Evolutionary conservation across 2,888 invertebrate species (phyloP).

Genomic region (Terebella lapidaria): DNA sequence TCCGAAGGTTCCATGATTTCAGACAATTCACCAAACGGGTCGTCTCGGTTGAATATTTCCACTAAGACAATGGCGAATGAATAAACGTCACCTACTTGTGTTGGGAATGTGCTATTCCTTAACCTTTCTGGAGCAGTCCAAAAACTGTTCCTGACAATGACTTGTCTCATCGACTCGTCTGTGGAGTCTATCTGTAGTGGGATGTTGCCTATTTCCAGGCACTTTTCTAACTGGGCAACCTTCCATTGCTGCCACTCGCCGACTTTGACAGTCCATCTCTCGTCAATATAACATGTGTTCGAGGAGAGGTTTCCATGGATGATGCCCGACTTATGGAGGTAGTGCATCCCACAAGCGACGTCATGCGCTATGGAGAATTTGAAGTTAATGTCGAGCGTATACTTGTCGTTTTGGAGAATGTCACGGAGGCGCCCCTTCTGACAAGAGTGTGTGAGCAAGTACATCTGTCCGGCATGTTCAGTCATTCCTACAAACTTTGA

Average conservation of each 20-base stretch:
- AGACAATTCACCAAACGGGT: constrained; percentile 24
- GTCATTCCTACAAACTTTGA: constrained; percentile 38
- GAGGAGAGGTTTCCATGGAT: constrained; percentile 41
- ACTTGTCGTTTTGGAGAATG: constrained; percentile 38
- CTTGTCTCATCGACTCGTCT: neutral
- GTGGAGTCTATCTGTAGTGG: neutral
- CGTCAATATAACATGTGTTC: constrained; percentile 39
- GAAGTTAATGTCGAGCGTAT: constrained; percentile 35
- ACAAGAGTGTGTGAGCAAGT: constrained; percentile 35
- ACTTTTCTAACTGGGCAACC: neutral
- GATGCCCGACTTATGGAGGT: constrained; percentile 38
- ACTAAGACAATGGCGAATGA: constrained; percentile 29
- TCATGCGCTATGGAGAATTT: constrained; percentile 39
- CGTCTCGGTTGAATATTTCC: constrained; percentile 30
- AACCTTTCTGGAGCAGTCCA: constrained; percentile 29
- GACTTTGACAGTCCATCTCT: constrained; percentile 42
- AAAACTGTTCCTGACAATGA: constrained; percentile 12
- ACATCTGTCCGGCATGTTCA: constrained; percentile 23
- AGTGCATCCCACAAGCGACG: constrained; percentile 32
- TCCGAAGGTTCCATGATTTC: constrained; percentile 14
- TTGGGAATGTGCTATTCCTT: constrained; percentile 5
- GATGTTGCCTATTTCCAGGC: neutral
- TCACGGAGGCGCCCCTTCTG: constrained; percentile 36
- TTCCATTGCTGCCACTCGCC: constrained; percentile 37
- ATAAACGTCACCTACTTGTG: constrained; percentile 25